A percentile compares a stretch with the other conserved stretches of the same genome.
Conservation (phyloP, 2,888 invertebrate genomes). For the Drosophila nr. medialis region DNA sequence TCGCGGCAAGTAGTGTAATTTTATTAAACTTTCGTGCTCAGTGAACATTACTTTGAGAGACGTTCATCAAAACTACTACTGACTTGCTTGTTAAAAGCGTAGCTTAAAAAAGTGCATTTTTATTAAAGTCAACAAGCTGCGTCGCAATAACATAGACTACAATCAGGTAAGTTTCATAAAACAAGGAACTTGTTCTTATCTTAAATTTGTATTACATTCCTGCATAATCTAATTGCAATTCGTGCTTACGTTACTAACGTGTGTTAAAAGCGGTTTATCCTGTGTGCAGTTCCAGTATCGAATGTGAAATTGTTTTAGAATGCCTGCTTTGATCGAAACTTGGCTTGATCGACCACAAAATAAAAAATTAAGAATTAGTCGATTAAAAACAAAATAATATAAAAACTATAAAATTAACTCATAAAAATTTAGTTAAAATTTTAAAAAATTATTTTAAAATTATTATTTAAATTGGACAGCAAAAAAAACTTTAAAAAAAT, state of each 20-base stretch:
- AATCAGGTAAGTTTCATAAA: slow-evolving; percentile 65
- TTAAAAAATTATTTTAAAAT: neutral
- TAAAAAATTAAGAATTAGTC: too few species aligned
- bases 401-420: neutral
- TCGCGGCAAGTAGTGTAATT: slow-evolving; percentile 40
- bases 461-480: neutral
- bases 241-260: slow-evolving; percentile 28
- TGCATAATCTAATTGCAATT: slow-evolving; percentile 17
- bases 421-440: neutral
- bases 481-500: neutral
- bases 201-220: slow-evolving; percentile 6
- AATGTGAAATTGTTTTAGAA: neutral
- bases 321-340: neutral
- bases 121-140: slow-evolving; percentile 80
- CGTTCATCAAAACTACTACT: slow-evolving; percentile 50
- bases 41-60: slow-evolving; percentile 58
- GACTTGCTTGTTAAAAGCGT: slow-evolving; percentile 38
- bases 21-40: slow-evolving; percentile 52
- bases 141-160: slow-evolving; percentile 47
- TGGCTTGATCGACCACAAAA: neutral
- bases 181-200: slow-evolving; percentile 23
- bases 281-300: neutral
- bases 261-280: slow-evolving; percentile 14
- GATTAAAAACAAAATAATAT: neutral
- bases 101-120: slow-evolving; percentile 64